Evolutionary conservation across 2,797 vertebrate genomes (phyloP), one percentile per base, ranked within the genome.

Genomic region (Myiotriccus ornatus): DNA sequence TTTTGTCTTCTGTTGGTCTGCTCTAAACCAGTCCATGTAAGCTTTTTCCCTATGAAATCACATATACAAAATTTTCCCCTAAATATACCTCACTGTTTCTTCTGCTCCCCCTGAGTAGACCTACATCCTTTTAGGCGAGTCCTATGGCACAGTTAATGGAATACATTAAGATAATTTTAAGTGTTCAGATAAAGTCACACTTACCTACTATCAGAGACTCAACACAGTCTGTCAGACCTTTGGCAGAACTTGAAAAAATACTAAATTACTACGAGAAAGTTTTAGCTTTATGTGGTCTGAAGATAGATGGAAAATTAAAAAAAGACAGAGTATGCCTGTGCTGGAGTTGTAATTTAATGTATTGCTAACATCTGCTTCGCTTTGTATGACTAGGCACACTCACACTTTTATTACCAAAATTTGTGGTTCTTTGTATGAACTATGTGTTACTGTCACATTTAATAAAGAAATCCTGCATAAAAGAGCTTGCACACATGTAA

Each of bases 161-260:
- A 79, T 25, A 55, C 7, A 37, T 49, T 59, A 56, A 64, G 75
- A 68, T 46, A 0, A 69, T 74, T 90, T 70, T 47, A 74, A 77
- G 43, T 74, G 64, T 77, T 81, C 1, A 0, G 60, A 47, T 84
- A 87, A 84, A 91, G 44, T 70, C 75, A 84, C 35, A 30, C 47
- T 94, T 59, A 41, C 20, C 30, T 77, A 5, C 86, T 88, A 63
- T 46, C 43, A 82, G 78, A 83, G 43, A 62, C 80, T 74, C 41
- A 44, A 68, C 74, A 73, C 6, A 52, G 76, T 84, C 82, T 89
- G 67, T 65, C 60, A 87, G 34, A 19, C 84, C 62, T 92, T 73
- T 93, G 70, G 82, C 34, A 82, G 63, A 86, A 86, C 28, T 65
- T 94, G 37, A 88, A 92, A 92, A 93, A 81, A 55, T 52, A 46